A percentile compares a stretch with the other conserved stretches of the same genome.
Evolutionary conservation across 2,888 invertebrate genomes (phyloP).

Genomic region (Stegana nigrithorax): DNA sequence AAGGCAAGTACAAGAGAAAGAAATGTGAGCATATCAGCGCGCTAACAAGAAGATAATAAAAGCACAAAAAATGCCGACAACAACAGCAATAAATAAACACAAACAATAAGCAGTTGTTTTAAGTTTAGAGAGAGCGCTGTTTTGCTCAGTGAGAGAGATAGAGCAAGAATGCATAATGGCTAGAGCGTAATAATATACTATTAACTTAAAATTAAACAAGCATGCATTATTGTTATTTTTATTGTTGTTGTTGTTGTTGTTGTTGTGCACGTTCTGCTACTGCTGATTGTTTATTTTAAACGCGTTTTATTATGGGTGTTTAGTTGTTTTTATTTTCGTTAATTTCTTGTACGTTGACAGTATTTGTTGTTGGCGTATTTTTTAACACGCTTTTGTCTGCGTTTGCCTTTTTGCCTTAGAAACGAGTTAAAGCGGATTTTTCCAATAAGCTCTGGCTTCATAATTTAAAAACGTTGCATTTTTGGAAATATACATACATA

Average conservation of each 20-base stretch:
- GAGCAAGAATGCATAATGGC: background rate
- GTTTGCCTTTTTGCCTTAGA: background rate
- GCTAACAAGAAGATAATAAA: background rate
- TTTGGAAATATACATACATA: background rate
- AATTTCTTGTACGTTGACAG: constrained; percentile 22
- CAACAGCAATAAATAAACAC: too few species aligned
- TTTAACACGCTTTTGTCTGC: constrained; percentile 3
- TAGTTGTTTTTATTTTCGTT: constrained; percentile 23
- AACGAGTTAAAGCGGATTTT: constrained; percentile 25
- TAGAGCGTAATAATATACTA: background rate
- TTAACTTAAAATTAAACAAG: constrained; percentile 12
- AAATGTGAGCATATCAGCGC: background rate
- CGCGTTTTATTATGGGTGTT: background rate
- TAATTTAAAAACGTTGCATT: background rate
- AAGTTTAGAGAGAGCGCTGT: background rate
- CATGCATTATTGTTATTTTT: background rate
- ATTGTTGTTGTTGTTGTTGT: constrained; percentile 1
- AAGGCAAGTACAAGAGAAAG: constrained; percentile 36
- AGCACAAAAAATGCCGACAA: background rate
- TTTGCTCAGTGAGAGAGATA: background rate
- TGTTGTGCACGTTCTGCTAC: background rate
- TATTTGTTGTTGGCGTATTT: constrained; percentile 14
- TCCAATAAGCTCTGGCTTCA: background rate
- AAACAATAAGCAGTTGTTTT: background rate
- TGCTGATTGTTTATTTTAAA: background rate